Percentiles rank a stretch among this genome's conserved stretches.
phyloP scores from a whole-genome alignment of 2,113 vertebrate genomes.

The Litocranius walleri region DNA sequence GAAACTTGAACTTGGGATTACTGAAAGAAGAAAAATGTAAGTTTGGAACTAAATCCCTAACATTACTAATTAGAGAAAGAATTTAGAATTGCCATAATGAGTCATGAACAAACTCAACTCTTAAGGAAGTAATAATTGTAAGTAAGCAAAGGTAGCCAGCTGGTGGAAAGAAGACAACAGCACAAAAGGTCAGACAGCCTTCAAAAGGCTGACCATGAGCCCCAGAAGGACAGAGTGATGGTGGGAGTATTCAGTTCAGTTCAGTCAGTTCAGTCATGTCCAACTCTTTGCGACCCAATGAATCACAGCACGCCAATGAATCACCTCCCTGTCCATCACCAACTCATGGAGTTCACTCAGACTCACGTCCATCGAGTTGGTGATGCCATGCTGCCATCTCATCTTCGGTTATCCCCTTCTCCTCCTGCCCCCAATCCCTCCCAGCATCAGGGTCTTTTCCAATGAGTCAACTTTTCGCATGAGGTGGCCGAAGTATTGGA shows the following conservation, averaged over 20 bases:
- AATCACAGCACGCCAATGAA: no score
- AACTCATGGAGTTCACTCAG: accelerated
- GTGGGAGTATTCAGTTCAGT: not conserved
- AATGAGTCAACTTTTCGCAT: no score
- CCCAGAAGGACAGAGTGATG: not conserved
- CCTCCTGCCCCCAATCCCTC: no score
- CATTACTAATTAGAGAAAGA: constrained; percentile 8
- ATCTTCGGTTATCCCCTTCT: no score
- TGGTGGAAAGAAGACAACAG: not conserved
- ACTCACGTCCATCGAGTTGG: accelerated
- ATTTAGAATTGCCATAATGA: not conserved
- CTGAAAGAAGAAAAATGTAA: not conserved
- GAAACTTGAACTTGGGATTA: not conserved
- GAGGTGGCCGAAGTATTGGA: no score
- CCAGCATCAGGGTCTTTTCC: no score
- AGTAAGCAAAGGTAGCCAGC: not conserved
- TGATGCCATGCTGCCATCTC: no score
- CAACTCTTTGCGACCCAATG: no score
- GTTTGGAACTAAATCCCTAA: not conserved
- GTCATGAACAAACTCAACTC: not conserved
- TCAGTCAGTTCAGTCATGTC: no score
- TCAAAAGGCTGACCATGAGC: not conserved
- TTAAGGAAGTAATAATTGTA: not conserved
- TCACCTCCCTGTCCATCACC: no score
- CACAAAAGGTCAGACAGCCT: not conserved